Conservation (phyloP, 2,888 invertebrate genomes). For the Hipparchia semele region DNA sequence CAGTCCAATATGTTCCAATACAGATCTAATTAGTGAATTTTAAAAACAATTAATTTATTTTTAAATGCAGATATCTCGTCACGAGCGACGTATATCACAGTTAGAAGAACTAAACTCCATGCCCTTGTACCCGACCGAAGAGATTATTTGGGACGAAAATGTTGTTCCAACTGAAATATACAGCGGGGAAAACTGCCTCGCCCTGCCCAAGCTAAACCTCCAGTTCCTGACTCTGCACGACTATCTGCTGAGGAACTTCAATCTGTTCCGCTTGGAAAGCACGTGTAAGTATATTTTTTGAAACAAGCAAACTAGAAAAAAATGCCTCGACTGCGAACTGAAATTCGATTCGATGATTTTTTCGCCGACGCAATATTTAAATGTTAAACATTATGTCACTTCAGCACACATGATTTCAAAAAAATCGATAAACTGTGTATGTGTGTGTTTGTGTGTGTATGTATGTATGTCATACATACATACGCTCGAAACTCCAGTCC, state of each 20-base stretch:
- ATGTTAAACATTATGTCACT: too few species aligned
- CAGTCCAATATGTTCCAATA: too few species aligned
- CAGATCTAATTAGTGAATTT: too few species aligned
- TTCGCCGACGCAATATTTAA: too few species aligned
- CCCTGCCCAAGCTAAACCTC: slow-evolving; percentile 97
- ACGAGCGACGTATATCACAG: slow-evolving; percentile 95
- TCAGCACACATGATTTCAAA: too few species aligned
- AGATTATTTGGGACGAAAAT: slow-evolving; percentile 99
- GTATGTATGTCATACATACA: too few species aligned
- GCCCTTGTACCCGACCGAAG: slow-evolving; percentile 99
- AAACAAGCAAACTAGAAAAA: neutral
- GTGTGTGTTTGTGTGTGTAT: too few species aligned
- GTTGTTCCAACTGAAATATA: slow-evolving; percentile 99
- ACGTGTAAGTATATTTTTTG: slow-evolving; percentile 88
- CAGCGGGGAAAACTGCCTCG: slow-evolving; percentile 97
- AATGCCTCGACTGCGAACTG: too few species aligned
- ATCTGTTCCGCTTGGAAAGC: slow-evolving; percentile 98
- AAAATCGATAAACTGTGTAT: too few species aligned
- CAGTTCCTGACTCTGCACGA: slow-evolving; percentile 99
- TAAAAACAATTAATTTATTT: neutral
- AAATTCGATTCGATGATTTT: too few species aligned
- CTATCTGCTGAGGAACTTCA: slow-evolving; percentile 98
- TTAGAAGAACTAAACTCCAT: slow-evolving; percentile 97
- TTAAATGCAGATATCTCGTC: slow-evolving; percentile 86
- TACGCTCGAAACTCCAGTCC: too few species aligned